Percentiles rank a stretch among this genome's conserved stretches.
These are phyloP conservation scores for Eulimnadia texana DNA, from an alignment of 1,140 invertebrate genomes.

Conservation along the genomic window DNA sequence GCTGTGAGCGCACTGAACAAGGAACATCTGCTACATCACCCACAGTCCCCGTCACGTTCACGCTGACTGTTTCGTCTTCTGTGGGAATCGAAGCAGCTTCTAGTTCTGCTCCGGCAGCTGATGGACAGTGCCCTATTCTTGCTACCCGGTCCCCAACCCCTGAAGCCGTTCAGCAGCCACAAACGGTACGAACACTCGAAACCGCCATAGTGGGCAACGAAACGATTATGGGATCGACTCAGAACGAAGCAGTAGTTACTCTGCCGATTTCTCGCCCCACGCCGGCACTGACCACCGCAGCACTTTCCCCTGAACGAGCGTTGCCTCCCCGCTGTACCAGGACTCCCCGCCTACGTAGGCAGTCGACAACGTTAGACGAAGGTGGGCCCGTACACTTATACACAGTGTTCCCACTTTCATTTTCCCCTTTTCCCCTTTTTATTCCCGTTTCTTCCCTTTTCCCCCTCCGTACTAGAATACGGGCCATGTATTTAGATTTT, in stretches of 20 bases:
- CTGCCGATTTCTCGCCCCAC: neutral
- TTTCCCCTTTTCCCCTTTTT: no score
- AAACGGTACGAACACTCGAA: no score
- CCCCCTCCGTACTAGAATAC: no score
- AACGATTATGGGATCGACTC: neutral
- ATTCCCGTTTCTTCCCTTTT: no score
- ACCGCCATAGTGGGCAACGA: neutral
- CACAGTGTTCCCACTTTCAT: no score
- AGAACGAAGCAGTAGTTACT: neutral
- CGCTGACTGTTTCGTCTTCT: neutral
- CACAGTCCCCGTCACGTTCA: neutral
- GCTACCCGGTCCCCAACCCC: neutral
- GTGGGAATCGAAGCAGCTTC: neutral
- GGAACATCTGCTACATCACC: neutral
- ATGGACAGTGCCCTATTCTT: neutral
- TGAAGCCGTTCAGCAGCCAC: no score
- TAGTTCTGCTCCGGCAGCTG: neutral
- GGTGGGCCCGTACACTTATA: no score
- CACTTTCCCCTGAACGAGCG: conserved; percentile 4
- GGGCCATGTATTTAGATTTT: no score
- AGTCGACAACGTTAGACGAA: conserved; percentile 78
- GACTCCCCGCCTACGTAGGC: conserved; percentile 56
- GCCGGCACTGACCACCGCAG: neutral
- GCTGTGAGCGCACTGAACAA: neutral
- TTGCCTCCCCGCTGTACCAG: conserved; percentile 26